Evolutionary conservation across 2,113 vertebrate species (phyloP).

Genomic region (Illadopsis cleaveri): DNA sequence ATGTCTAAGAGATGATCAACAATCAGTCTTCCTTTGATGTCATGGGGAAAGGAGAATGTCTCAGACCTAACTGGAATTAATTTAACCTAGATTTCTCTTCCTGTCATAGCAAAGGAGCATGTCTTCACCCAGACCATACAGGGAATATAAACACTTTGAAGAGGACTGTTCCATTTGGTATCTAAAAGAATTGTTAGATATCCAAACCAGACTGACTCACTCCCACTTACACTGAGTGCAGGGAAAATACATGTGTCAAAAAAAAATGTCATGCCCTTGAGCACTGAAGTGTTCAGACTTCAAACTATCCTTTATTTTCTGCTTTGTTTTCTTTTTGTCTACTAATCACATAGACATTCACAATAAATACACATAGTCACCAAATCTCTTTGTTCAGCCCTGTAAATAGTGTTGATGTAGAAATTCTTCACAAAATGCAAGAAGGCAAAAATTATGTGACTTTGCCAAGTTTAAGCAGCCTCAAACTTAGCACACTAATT

Average conservation of each 20-base stretch:
- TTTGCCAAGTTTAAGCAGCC: background rate
- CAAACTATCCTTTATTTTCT: background rate
- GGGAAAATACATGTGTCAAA: background rate
- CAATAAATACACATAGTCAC: background rate
- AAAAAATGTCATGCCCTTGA: background rate
- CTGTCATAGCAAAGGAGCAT: background rate
- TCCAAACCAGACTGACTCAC: background rate
- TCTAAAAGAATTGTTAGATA: background rate
- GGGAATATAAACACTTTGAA: background rate
- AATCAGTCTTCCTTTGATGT: fast-evolving
- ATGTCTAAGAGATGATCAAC: background rate
- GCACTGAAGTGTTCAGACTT: background rate
- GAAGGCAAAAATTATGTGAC: background rate
- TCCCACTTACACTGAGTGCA: background rate
- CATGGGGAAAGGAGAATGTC: background rate
- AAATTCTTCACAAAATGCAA: background rate
- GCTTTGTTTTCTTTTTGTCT: background rate
- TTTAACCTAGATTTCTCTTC: background rate
- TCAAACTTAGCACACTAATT: background rate
- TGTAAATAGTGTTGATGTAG: background rate
- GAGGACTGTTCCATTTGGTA: background rate
- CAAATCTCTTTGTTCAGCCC: background rate
- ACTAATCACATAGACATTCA: background rate
- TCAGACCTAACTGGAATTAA: background rate
- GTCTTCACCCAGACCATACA: background rate